Evolutionary conservation across 2,113 vertebrate species (phyloP), one percentile per base, ranked within the genome.

Genomic region (Lophura nycthemera): DNA sequence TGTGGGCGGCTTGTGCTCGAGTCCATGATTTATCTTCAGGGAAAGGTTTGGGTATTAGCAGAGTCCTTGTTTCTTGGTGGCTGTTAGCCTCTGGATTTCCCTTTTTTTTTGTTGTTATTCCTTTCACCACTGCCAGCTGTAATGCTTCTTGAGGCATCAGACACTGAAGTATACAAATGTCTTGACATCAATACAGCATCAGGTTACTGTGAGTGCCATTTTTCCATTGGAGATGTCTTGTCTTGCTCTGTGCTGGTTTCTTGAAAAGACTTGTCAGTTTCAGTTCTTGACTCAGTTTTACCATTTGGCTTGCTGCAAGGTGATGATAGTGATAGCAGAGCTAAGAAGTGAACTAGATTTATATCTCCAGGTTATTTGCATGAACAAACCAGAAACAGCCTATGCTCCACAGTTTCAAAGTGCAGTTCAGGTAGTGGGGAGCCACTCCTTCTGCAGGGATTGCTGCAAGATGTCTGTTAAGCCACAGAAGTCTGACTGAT

Each of bases 251-350:
- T 30, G 36, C 20, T 43, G 10, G 20, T 57, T 73, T 83, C 40
- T n/a, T 36, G 8, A 40, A 64, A 40, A 60, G 52, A 42, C 22
- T 7, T 3, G 2, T 25, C 27, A 45, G 6, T 50, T 56, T 71
- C 34, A 50, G 38, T 65, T 80, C 69, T 48, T 61, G 25, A 42
- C 56, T 65, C 38, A 60, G 69, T 38, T 81, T 71, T 72, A 45
- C 64, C 45, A 61, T 72, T 88, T 2, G 1, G 25, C 20, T 80
- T 52, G n/a, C 43, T 92, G 69, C 56, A 73, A 48, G 61, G 27
- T 0, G 0, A 43, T 20, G 27, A 38, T 7, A 48, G 29, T 4
- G 21, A 47, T 2, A 40, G 34, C 42, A 67, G 48, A 3, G 24
- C 21, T 34, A 43, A 61, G 73, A 56, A 75, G 42, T 5, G 15